Percentiles rank a stretch among this genome's conserved stretches.
These are phyloP conservation scores for Lithophane semibrunnea DNA, from an alignment of 2,888 invertebrate genomes.

Conservation along the genomic window DNA sequence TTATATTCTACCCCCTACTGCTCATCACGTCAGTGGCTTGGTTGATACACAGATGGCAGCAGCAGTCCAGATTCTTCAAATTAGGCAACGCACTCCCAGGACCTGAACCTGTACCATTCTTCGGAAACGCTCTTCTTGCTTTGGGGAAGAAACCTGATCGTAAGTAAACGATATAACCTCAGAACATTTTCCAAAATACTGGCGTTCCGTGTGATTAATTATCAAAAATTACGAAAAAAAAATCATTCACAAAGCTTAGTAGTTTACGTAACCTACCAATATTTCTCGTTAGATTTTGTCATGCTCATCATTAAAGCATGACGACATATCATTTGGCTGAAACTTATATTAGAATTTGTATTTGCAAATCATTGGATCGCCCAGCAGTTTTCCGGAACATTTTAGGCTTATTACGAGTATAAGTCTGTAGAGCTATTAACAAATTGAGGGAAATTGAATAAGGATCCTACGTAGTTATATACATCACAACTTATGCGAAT, in stretches of 20 bases:
- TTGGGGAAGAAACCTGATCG: slow-evolving; percentile 91
- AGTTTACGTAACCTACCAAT: not conserved
- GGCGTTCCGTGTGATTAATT: not conserved
- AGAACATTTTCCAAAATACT: not conserved
- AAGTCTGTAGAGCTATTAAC: too few species aligned
- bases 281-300: too few species aligned
- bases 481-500: too few species aligned
- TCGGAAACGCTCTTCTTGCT: slow-evolving; percentile 93
- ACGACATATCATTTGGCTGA: too few species aligned
- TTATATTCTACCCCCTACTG: slow-evolving; percentile 77
- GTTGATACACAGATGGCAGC: slow-evolving; percentile 85
- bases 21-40: slow-evolving; percentile 75
- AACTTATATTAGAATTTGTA: too few species aligned
- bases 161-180: slow-evolving; percentile 70
- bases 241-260: not conserved
- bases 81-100: slow-evolving; percentile 93
- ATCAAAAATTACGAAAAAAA: not conserved
- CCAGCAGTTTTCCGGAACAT: too few species aligned
- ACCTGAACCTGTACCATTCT: slow-evolving; percentile 91
- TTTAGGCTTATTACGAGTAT: too few species aligned
- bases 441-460: too few species aligned
- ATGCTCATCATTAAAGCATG: too few species aligned
- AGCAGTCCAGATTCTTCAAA: slow-evolving; percentile 87
- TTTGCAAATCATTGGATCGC: too few species aligned
- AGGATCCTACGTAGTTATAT: too few species aligned